These are phyloP conservation scores for Ceriagrion tenellum DNA, from an alignment of 2,888 invertebrate species.

Conservation along the genomic window DNA sequence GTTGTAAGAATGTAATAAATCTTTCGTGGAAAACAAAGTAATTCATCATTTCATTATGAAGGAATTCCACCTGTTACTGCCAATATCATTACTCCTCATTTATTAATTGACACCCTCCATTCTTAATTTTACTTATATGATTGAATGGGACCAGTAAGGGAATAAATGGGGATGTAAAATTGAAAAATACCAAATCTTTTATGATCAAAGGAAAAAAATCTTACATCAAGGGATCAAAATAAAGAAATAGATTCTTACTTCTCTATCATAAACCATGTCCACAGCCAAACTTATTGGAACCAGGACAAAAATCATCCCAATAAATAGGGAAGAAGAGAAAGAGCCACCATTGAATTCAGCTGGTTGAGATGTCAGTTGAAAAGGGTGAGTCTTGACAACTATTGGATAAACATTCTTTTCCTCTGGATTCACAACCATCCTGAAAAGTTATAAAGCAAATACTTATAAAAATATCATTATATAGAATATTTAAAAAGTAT, in stretches of 20 bases:
- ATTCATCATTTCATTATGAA: no score
- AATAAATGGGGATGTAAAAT: no score
- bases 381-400: conserved; percentile 83
- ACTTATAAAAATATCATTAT: neutral
- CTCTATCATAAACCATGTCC: conserved; percentile 90
- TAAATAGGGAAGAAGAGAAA: conserved; percentile 86
- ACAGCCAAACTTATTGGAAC: conserved; percentile 89
- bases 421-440: conserved; percentile 69
- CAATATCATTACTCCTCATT: no score
- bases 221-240: neutral
- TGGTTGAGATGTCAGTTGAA: conserved; percentile 87
- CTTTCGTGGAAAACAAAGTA: no score
- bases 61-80: no score
- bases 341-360: conserved; percentile 86
- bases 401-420: conserved; percentile 68
- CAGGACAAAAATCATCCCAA: conserved; percentile 90
- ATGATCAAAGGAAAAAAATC: neutral
- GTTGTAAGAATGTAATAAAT: no score
- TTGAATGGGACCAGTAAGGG: no score
- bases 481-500: neutral
- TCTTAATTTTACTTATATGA: no score
- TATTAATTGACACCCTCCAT: no score
- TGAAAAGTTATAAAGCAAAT: no score
- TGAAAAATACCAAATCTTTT: neutral
- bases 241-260: conserved; percentile 80